A percentile compares a stretch with the other conserved stretches of the same genome.
phyloP scores from a whole-genome alignment of 2,113 vertebrate genomes.

The Trematocara variabile region DNA sequence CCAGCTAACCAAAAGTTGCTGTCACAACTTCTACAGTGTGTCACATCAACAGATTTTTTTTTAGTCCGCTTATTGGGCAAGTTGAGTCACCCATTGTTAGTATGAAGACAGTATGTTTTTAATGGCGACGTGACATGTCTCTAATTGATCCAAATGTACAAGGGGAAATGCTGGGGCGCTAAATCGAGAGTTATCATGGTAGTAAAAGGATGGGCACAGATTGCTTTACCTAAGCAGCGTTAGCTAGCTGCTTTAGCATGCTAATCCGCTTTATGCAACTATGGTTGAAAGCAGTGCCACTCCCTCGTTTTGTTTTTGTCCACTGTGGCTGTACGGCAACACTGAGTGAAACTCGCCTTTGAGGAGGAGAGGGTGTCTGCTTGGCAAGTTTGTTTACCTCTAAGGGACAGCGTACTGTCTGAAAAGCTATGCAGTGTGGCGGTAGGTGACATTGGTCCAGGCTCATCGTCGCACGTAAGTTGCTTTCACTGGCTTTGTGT shows the following conservation, averaged over 20 bases:
- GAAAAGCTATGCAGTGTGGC: neutral
- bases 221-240: neutral
- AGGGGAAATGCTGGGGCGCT: neutral
- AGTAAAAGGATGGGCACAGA: constrained; percentile 10
- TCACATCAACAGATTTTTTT: constrained; percentile 17
- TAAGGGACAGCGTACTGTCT: neutral
- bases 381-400: constrained; percentile 13
- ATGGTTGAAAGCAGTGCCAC: constrained; percentile 55
- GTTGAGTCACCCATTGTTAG: neutral
- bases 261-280: constrained; percentile 71
- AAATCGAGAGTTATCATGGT: neutral
- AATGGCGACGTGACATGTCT: neutral
- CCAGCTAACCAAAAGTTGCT: constrained; percentile 41
- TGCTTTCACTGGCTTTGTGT: neutral
- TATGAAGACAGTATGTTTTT: neutral
- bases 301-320: constrained; percentile 64
- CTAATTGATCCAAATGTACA: neutral
- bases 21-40: constrained; percentile 36
- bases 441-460: constrained; percentile 45
- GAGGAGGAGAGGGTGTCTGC: neutral
- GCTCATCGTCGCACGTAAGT: neutral
- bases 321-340: constrained; percentile 5
- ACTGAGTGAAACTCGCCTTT: constrained; percentile 1
- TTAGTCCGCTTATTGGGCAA: neutral
- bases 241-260: constrained; percentile 43